Conservation (phyloP, 2,113 vertebrate genomes). For the Callionymus lyra region DNA sequence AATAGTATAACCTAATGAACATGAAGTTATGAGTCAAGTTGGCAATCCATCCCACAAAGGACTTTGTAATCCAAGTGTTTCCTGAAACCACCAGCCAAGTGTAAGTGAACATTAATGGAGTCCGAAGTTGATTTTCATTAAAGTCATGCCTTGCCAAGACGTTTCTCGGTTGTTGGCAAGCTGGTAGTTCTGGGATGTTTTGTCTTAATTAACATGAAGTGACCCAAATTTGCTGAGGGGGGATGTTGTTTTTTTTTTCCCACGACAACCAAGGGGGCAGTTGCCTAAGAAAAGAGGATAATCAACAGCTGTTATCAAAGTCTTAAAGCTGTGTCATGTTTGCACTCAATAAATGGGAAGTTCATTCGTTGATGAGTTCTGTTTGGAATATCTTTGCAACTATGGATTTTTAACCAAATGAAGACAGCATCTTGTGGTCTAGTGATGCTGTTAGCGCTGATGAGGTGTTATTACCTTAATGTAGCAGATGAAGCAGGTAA, state of each 20-base stretch:
- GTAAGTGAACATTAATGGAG: conserved; percentile 7
- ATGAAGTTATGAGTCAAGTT: too few species aligned
- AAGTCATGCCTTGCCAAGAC: conserved; percentile 14
- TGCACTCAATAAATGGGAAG: conserved; percentile 3
- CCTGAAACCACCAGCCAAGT: conserved; percentile 5
- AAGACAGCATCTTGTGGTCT: too few species aligned
- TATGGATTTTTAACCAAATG: too few species aligned
- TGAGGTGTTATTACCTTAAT: too few species aligned
- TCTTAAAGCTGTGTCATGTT: conserved; percentile 39
- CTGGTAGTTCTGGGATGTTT: conserved; percentile 10
- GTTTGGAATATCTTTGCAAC: too few species aligned
- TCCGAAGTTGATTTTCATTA: conserved; percentile 13
- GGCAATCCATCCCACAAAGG: too few species aligned
- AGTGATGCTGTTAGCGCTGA: too few species aligned
- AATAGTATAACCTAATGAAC: too few species aligned
- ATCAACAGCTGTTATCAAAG: conserved; percentile 48
- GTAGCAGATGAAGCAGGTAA: too few species aligned
- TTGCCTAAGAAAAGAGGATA: conserved; percentile 25
- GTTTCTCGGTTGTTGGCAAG: conserved; percentile 4
- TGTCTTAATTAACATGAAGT: conserved; percentile 25
- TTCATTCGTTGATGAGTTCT: too few species aligned
- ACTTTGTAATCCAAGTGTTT: background rate
- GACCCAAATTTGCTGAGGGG: conserved; percentile 27
- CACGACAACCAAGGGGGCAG: conserved; percentile 19
- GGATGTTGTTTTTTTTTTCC: conserved; percentile 22